phyloP scores from a whole-genome alignment of 2,888 invertebrate genomes.

The Dryomyza anilis region DNA sequence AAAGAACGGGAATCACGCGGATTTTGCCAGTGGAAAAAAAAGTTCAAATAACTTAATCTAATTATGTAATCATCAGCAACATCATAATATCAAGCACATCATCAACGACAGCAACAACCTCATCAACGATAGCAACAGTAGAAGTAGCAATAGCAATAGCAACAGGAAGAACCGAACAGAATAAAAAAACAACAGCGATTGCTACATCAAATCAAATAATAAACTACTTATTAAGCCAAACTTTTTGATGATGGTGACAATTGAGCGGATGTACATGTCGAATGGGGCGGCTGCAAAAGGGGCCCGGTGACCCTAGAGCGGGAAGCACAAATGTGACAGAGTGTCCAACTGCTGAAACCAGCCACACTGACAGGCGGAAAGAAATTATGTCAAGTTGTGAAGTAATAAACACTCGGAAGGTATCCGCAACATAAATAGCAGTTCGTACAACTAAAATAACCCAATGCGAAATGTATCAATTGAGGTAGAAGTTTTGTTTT shows the following conservation, averaged over 20 bases:
- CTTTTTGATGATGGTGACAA: conserved; percentile 41
- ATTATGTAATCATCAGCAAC: conserved; percentile 23
- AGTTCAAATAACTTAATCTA: conserved; percentile 18
- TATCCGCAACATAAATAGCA: conserved; percentile 21
- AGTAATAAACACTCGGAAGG: conserved; percentile 51
- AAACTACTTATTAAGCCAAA: conserved; percentile 50
- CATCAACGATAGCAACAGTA: background rate
- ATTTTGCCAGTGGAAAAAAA: background rate
- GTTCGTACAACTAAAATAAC: no score
- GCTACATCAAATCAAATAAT: conserved; percentile 10
- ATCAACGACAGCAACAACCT: conserved; percentile 3
- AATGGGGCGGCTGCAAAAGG: background rate
- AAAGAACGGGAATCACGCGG: background rate
- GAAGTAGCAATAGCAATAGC: background rate
- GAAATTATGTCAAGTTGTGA: conserved; percentile 54
- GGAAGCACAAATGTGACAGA: background rate
- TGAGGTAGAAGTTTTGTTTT: no score
- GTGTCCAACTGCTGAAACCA: background rate
- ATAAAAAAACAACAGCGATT: conserved; percentile 29
- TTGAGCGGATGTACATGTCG: conserved; percentile 37
- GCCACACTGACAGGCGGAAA: conserved; percentile 21
- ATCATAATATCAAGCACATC: conserved; percentile 6
- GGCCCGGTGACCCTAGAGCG: background rate
- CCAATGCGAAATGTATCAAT: no score
- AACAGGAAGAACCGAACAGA: conserved; percentile 7